Evolutionary conservation across 1,140 invertebrate species (phyloP).

Genomic region (Trichomalopsis sarcophagae): DNA sequence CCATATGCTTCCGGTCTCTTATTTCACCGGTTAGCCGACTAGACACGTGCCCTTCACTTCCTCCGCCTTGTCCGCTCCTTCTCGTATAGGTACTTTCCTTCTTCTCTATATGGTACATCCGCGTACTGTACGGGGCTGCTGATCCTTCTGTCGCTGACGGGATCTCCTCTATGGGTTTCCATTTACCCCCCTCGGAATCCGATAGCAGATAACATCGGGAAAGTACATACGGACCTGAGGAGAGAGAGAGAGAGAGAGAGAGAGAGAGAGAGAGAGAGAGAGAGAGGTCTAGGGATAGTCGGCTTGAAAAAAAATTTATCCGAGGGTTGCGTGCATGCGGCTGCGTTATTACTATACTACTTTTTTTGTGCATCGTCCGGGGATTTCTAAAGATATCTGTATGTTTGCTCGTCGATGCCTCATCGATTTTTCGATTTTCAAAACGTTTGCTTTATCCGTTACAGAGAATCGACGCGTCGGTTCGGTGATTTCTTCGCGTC

Average conservation of each 20-base stretch:
- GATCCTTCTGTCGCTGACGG: neutral
- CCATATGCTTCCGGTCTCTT: constrained; percentile 75
- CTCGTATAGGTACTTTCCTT: constrained; percentile 28
- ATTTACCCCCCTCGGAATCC: constrained; percentile 48
- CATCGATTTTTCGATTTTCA: no score
- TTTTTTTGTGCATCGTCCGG: neutral
- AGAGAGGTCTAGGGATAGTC: no score
- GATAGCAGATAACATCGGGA: constrained; percentile 52
- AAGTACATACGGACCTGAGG: neutral
- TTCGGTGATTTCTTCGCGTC: no score
- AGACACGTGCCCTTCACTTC: constrained; percentile 66
- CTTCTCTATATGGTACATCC: neutral
- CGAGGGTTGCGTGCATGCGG: neutral
- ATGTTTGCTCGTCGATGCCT: neutral
- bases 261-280: neutral
- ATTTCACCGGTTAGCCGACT: constrained; percentile 70
- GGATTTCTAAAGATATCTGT: constrained; percentile 12
- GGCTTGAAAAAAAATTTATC: neutral
- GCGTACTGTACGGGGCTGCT: neutral
- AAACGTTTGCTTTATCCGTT: no score
- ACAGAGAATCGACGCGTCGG: no score
- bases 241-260: neutral
- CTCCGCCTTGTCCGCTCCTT: constrained; percentile 53
- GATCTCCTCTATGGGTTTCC: constrained; percentile 33
- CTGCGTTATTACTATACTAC: neutral